Conservation (phyloP, 2,888 invertebrate species). For the Abscondita cerata region DNA sequence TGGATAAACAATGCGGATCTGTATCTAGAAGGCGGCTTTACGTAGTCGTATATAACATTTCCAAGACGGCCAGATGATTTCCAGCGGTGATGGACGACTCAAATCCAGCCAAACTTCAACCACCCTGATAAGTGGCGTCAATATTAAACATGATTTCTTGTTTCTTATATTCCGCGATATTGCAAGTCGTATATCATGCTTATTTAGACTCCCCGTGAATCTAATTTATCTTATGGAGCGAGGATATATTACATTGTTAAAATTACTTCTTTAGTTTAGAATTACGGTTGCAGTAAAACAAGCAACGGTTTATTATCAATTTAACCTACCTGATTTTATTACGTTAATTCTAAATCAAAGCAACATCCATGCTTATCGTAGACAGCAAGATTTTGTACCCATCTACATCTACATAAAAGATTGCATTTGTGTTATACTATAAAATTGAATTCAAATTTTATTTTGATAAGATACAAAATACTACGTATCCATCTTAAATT, state of each 20-base stretch:
- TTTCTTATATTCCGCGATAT: slow-evolving; percentile 57
- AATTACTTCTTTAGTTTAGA: slow-evolving; percentile 35
- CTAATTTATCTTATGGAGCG: slow-evolving; percentile 46
- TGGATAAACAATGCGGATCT: slow-evolving; percentile 33
- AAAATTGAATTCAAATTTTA: no score
- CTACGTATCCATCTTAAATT: no score
- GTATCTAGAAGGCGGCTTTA: slow-evolving; percentile 39
- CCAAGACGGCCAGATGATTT: slow-evolving; percentile 57
- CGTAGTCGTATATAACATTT: slow-evolving; percentile 54
- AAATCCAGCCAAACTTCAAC: slow-evolving; percentile 53
- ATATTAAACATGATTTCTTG: slow-evolving; percentile 58
- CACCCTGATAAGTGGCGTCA: slow-evolving; percentile 55
- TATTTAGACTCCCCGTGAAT: slow-evolving; percentile 52
- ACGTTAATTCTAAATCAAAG: no score
- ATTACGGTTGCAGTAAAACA: slow-evolving; percentile 19
- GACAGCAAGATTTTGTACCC: no score
- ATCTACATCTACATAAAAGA: no score
- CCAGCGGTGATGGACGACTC: slow-evolving; percentile 57
- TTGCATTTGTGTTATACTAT: no score
- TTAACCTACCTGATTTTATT: slow-evolving; percentile 10
- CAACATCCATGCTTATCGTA: no score
- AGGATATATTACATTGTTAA: slow-evolving; percentile 36
- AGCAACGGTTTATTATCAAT: slow-evolving; percentile 23
- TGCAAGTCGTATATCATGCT: slow-evolving; percentile 53
- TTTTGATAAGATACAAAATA: no score